phyloP scores from a whole-genome alignment of 2,113 vertebrate species.

The Psilopsiagon aymara region DNA sequence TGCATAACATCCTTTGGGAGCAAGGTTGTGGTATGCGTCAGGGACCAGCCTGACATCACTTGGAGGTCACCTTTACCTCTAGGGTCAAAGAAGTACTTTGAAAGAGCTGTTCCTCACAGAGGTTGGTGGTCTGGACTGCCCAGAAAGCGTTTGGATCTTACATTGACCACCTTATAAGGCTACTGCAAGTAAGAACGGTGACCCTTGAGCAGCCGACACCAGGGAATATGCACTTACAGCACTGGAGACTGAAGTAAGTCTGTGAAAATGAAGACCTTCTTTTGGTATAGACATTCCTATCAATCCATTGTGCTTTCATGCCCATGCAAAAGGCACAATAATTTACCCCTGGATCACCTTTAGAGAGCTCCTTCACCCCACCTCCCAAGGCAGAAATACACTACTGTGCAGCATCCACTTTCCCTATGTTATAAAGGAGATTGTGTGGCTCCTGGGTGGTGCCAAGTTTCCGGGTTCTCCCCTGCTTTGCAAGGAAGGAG shows the following conservation, averaged over 20 bases:
- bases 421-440: neutral
- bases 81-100: neutral
- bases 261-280: neutral
- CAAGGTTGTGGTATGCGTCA: fast-evolving
- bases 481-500: neutral
- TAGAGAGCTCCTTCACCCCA: neutral
- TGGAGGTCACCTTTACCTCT: neutral
- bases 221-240: neutral
- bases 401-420: neutral
- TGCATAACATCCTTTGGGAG: neutral
- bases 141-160: neutral
- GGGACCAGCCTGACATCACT: neutral
- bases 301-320: neutral
- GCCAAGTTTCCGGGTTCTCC: neutral
- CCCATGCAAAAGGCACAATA: neutral
- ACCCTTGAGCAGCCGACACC: neutral
- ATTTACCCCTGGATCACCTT: neutral
- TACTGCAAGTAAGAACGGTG: neutral
- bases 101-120: neutral
- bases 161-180: neutral
- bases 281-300: neutral
- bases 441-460: fast-evolving
- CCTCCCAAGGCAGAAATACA: neutral
- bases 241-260: neutral
- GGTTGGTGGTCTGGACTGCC: neutral